Evolutionary conservation across 2,888 invertebrate genomes (phyloP), one percentile per base, ranked within the genome.

Genomic region (Idaea biselata): DNA sequence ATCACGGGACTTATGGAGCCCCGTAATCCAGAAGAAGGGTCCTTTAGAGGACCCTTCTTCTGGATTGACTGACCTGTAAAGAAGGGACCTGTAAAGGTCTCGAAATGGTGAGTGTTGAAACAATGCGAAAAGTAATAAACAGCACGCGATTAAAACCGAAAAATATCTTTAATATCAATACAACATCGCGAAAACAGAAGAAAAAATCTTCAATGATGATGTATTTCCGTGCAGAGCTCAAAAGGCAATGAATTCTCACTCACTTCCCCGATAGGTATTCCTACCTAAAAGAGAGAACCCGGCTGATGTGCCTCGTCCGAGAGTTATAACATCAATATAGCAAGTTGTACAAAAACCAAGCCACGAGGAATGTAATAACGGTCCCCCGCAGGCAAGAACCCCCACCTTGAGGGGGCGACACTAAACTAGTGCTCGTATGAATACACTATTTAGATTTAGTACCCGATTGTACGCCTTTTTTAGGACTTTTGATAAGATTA

Each of bases 291-390:
- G 33, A 11, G 14, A 44, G 44, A 14, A 44, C 44, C 44, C 14
- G 44, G 14, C 8, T 18, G 17, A 56, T 18, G n/a, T 14, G 56
- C 11, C 25, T 25, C 5, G 56, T 18, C 56, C 56, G 14, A 56
- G 59, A 66, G 70, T 72, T 75, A 75, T 75, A 73, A 68, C 72
- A 44, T 62, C 61, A 68, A 72, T 70, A 61, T 65, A 56, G 18
- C 18, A 14, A 18, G 56, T n/a, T 56, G 56, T 5, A 18, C 56
- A 56, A 56, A 56, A 56, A 17, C 16, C 18, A 16, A n/a, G 1
- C n/a, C 55, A 17, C 16, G 16, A 56, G 56, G 56, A 56, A 56
- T 56, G 56, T 56, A 56, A 56, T 56, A 56, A 18, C 56, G 56
- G 56, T 17, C 11, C 14, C 16, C 56, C 18, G 7, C 11, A 56